phyloP scores from a whole-genome alignment of 2,797 vertebrate genomes.

The Eleutherodactylus coqui region DNA sequence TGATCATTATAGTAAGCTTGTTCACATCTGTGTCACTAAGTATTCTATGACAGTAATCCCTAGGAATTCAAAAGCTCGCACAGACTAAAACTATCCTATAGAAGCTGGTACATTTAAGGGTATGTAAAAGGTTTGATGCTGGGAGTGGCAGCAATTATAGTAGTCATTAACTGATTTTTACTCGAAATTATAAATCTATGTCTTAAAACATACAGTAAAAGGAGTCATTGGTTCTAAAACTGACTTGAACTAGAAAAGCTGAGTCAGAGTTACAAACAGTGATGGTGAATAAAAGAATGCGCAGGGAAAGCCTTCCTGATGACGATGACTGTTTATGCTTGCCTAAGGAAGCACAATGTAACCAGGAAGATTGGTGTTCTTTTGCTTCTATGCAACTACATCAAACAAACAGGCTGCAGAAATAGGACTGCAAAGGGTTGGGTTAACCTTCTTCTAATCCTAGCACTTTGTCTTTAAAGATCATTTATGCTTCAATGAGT shows the following conservation, averaged over 20 bases:
- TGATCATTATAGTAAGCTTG: not conserved
- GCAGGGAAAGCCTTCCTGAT: not conserved
- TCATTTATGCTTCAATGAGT: slow-evolving; percentile 36
- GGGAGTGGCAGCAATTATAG: not conserved
- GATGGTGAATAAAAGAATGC: not conserved
- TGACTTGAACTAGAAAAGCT: slow-evolving; percentile 4
- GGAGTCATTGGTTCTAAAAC: not conserved
- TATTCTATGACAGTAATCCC: not conserved
- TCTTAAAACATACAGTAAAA: not conserved
- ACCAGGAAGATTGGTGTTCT: not conserved
- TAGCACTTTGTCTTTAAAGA: slow-evolving; percentile 26
- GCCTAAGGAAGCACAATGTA: slow-evolving; percentile 22
- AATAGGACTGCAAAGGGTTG: slow-evolving; percentile 34
- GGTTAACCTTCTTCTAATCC: slow-evolving; percentile 38
- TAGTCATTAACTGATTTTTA: not conserved
- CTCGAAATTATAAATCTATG: not conserved
- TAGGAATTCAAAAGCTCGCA: not conserved
- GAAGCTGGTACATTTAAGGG: not conserved
- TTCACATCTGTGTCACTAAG: not conserved
- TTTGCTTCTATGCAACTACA: slow-evolving; percentile 53
- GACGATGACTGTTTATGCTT: slow-evolving; percentile 30
- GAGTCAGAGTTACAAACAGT: slow-evolving; percentile 29
- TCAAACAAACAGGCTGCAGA: slow-evolving; percentile 51
- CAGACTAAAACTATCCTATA: not conserved
- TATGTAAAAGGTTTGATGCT: not conserved